A percentile compares a stretch with the other conserved stretches of the same genome.
Conservation (phyloP, 2,797 vertebrate species). For the Sebastes oblongus region DNA sequence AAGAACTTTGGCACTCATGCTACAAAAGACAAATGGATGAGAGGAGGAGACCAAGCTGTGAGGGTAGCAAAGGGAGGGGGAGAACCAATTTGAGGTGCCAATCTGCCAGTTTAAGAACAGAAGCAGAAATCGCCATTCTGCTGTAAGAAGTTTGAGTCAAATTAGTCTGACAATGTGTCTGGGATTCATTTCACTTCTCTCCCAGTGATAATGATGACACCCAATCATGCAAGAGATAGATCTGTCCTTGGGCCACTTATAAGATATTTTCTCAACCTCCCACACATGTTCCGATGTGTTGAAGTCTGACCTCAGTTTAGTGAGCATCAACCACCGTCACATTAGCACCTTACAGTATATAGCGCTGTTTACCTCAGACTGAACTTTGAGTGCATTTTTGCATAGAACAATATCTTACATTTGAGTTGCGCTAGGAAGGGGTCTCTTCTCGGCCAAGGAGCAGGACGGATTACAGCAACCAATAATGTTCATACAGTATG, state of each 20-base stretch:
- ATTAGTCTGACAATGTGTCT: constrained; percentile 33
- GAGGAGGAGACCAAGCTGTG: not conserved
- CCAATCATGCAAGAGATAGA: constrained; percentile 30
- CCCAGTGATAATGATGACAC: constrained; percentile 37
- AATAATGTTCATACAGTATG: not conserved
- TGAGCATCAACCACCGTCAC: not conserved
- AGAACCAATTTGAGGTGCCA: constrained; percentile 41
- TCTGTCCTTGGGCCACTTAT: constrained; percentile 31
- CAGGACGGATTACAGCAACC: not conserved
- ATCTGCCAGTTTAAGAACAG: constrained; percentile 13
- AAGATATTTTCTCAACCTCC: constrained; percentile 17
- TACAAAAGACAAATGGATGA: not conserved
- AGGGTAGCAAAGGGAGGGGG: not conserved
- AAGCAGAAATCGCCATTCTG: constrained; percentile 14
- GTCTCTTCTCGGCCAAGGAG: not conserved
- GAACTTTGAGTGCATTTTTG: not conserved
- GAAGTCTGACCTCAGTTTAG: constrained; percentile 31
- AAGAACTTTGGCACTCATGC: not conserved
- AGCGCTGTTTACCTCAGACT: constrained; percentile 1
- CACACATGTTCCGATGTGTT: not conserved
- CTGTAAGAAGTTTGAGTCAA: constrained; percentile 28
- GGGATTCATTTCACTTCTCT: constrained; percentile 18
- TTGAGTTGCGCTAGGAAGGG: not conserved
- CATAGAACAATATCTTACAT: not conserved
- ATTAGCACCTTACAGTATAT: not conserved